These are phyloP conservation scores for Sebastes kiyomatsui DNA, from an alignment of 2,797 vertebrate genomes.

Conservation along the genomic window DNA sequence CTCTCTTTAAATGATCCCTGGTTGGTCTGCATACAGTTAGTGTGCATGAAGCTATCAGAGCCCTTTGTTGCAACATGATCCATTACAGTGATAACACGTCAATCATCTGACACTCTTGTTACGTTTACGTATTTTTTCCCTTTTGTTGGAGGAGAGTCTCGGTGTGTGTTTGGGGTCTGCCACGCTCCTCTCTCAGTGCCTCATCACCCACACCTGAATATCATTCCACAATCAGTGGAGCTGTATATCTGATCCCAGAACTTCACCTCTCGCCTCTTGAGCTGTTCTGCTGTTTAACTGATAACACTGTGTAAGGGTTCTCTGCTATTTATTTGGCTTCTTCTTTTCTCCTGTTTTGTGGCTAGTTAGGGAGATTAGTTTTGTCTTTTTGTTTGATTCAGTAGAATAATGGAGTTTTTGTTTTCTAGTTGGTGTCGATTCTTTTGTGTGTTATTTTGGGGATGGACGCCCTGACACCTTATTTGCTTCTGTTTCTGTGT, in stretches of 20 bases:
- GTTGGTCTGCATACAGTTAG: not conserved
- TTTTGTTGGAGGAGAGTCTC: not conserved
- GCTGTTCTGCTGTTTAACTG: no score
- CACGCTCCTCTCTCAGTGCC: not conserved
- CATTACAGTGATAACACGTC: not conserved
- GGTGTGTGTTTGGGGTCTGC: not conserved
- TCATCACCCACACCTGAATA: not conserved
- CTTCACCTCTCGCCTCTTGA: accelerated
- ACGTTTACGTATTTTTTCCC: not conserved
- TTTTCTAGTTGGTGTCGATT: not conserved
- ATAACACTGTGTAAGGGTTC: no score
- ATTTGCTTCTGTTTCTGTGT: not conserved
- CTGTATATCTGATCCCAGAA: not conserved
- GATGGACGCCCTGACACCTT: not conserved
- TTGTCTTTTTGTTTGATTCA: not conserved
- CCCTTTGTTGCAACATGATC: constrained; percentile 7
- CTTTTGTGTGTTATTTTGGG: not conserved
- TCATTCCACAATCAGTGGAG: not conserved
- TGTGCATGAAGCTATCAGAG: constrained; percentile 1
- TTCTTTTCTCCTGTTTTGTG: not conserved
- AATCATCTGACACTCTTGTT: constrained; percentile 1
- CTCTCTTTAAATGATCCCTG: constrained; percentile 28
- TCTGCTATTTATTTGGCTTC: not conserved
- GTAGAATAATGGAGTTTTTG: not conserved
- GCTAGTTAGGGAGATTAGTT: not conserved